Conservation (phyloP, 2,797 vertebrate species). For the Oceanodroma leucorhoa region DNA sequence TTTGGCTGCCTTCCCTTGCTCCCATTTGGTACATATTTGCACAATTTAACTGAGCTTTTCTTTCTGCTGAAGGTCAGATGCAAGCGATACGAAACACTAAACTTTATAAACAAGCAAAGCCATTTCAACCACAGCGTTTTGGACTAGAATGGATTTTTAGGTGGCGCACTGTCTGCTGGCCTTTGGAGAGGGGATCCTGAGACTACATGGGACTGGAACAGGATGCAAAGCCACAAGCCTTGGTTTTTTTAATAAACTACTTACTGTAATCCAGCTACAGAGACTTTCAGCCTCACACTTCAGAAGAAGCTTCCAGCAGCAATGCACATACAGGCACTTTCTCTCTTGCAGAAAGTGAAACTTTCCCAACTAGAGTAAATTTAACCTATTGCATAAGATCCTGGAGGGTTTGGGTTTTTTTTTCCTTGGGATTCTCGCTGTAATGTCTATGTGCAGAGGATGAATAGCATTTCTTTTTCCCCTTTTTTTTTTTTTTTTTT, state of each 20-base stretch:
- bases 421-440: neutral
- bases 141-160: conserved; percentile 42
- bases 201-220: conserved; percentile 18
- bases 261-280: conserved; percentile 54
- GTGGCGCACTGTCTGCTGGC: conserved; percentile 48
- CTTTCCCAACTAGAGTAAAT: conserved; percentile 42
- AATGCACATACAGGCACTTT: conserved; percentile 28
- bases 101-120: conserved; percentile 61
- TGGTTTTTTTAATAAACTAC: conserved; percentile 49
- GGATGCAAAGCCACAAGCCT: conserved; percentile 52
- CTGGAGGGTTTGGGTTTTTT: neutral
- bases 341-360: conserved; percentile 55
- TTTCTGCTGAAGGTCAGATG: conserved; percentile 60
- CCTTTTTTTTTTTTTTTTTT: neutral
- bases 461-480: conserved; percentile 23
- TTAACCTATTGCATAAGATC: conserved; percentile 62
- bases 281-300: conserved; percentile 27
- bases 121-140: conserved; percentile 47
- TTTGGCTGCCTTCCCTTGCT: conserved; percentile 52
- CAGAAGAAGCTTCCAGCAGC: conserved; percentile 51
- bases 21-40: conserved; percentile 58
- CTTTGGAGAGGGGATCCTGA: conserved; percentile 48
- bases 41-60: conserved; percentile 61
- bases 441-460: conserved; percentile 36
- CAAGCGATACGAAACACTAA: conserved; percentile 59